Evolutionary conservation across 2,113 vertebrate genomes (phyloP).

Genomic region (Cariama cristata): DNA sequence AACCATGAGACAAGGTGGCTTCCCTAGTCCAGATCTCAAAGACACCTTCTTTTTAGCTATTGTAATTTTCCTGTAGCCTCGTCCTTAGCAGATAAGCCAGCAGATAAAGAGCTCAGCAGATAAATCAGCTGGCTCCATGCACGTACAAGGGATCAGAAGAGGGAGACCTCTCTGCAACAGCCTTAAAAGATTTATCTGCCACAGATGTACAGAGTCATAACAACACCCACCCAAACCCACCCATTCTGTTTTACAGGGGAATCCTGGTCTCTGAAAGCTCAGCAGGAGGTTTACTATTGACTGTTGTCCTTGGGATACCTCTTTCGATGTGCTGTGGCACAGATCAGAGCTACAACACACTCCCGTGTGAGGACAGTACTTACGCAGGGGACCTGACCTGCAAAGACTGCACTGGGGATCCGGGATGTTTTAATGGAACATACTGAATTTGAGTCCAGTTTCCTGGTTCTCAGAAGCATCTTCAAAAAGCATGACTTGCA

Average conservation of each 20-base stretch:
- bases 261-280: not conserved
- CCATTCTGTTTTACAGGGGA: not conserved
- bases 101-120: slow-evolving; percentile 48
- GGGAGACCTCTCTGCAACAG: not conserved
- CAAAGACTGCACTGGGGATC: not conserved
- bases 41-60: not conserved
- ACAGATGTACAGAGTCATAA: not conserved
- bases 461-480: not conserved
- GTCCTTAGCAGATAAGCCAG: not conserved
- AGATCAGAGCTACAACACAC: not conserved
- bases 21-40: not conserved
- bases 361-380: not conserved
- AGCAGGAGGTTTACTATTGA: accelerated
- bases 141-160: not conserved
- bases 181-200: not conserved
- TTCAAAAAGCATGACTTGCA: not conserved
- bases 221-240: not conserved
- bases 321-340: not conserved
- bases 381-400: not conserved
- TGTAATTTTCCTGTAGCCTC: not conserved
- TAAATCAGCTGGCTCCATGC: not conserved
- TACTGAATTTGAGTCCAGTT: not conserved
- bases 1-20: not conserved
- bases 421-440: not conserved
- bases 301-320: not conserved